These are phyloP conservation scores for Thamnaconus septentrionalis DNA, from an alignment of 2,113 vertebrate genomes.

Conservation along the genomic window DNA sequence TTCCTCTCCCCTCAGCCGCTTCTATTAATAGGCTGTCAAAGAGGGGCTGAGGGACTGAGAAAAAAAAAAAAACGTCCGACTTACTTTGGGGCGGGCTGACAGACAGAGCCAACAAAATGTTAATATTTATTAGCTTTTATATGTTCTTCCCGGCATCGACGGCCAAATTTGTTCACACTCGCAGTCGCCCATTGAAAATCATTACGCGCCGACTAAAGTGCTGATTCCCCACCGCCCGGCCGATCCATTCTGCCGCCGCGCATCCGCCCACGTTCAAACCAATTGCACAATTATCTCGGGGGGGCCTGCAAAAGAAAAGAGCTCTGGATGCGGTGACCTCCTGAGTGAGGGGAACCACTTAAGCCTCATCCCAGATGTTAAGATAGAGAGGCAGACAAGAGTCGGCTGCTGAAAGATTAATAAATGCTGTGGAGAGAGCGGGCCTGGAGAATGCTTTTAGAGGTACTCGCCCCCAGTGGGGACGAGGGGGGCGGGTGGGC, in stretches of 20 bases:
- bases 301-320: not conserved
- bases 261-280: not conserved
- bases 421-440: constrained; percentile 51
- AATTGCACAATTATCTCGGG: not conserved
- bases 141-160: constrained; percentile 5
- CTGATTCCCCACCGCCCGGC: too few species aligned
- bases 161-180: not conserved
- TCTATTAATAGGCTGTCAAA: constrained; percentile 22
- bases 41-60: not conserved
- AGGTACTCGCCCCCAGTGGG: constrained; percentile 26
- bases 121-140: constrained; percentile 16
- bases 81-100: not conserved
- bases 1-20: constrained; percentile 28
- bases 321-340: not conserved
- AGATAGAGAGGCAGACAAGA: constrained; percentile 44
- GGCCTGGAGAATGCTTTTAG: constrained; percentile 60
- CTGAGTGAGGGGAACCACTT: constrained; percentile 35
- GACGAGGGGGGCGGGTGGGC: too few species aligned
- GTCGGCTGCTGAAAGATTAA: constrained; percentile 65
- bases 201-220: too few species aligned
- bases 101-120: not conserved
- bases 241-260: not conserved
- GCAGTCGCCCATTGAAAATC: too few species aligned
- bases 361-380: constrained; percentile 52
- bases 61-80: not conserved